Evolutionary conservation across 2,113 vertebrate genomes (phyloP).

Genomic region (Perca flavescens): DNA sequence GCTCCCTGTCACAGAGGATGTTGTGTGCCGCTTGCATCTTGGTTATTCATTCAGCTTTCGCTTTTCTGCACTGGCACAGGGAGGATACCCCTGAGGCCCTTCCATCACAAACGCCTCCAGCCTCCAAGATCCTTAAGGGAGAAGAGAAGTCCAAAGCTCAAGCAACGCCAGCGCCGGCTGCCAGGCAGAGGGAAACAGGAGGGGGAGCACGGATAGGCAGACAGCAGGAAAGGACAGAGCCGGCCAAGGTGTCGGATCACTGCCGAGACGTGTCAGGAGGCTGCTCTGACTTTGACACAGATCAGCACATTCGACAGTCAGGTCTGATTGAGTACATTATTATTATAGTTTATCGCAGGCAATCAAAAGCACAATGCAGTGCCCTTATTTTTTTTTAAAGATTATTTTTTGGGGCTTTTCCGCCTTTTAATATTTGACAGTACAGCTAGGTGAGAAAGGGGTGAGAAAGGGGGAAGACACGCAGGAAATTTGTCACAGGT

Average conservation of each 20-base stretch:
- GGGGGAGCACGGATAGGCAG: slow-evolving; percentile 29
- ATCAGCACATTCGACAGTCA: slow-evolving; percentile 53
- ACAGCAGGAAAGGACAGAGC: slow-evolving; percentile 30
- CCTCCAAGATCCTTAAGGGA: slow-evolving; percentile 79
- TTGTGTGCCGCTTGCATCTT: slow-evolving; percentile 38
- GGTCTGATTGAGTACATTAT: slow-evolving; percentile 51
- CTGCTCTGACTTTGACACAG: slow-evolving; percentile 29
- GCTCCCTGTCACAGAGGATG: slow-evolving; percentile 15
- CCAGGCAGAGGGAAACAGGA: slow-evolving; percentile 51
- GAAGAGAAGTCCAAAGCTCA: slow-evolving; percentile 55
- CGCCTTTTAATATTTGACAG: too few species aligned
- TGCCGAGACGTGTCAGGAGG: slow-evolving; percentile 27
- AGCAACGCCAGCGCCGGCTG: slow-evolving; percentile 50
- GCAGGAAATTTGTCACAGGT: too few species aligned
- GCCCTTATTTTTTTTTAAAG: slow-evolving; percentile 26
- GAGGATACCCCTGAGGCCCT: slow-evolving; percentile 69
- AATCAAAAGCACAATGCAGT: slow-evolving; percentile 34
- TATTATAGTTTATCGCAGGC: slow-evolving; percentile 16
- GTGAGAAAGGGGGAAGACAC: too few species aligned
- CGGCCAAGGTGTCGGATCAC: slow-evolving; percentile 51
- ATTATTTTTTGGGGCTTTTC: too few species aligned
- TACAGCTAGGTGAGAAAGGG: too few species aligned
- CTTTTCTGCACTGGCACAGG: slow-evolving; percentile 69
- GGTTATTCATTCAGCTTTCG: slow-evolving; percentile 66
- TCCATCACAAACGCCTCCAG: slow-evolving; percentile 76